Evolutionary conservation across 2,113 vertebrate species (phyloP), one percentile per base, ranked within the genome.

Genomic region (Oreocharis arfaki): DNA sequence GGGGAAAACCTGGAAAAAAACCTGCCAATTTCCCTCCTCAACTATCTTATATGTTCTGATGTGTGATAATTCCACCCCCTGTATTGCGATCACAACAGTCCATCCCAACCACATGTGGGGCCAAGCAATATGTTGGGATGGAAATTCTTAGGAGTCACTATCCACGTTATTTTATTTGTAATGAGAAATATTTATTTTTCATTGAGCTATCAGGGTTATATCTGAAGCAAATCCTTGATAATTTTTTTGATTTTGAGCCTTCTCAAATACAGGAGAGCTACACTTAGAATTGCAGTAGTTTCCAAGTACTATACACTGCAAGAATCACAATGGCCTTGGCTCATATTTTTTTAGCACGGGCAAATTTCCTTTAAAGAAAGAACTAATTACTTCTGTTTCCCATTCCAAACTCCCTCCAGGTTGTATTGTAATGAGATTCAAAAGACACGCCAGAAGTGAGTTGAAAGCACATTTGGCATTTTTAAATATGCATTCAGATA

Each of bases 401-500:
- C 64, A 84, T 70, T 74, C 59, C 24, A 86, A 68, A 91, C 26
- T 96, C 93, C 61, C 86, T 93, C 84, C 94, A 97, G 82, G 53
- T 84, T 97, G 60, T 57, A 82, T 69, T 86, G 64, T 90, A 96
- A 95, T 69, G 60, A 93, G 46, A 93, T 89, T 93, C 63, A 94
- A 93, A 93, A 95, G 64, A 75, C 44, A 92, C 0, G 0, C 65
- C 69, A 90, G 80, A 92, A 96, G 10, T 7, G 26, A 94, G 41
- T 2, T 79, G 81, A 93, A 95, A 87, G n/a, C 44, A 74, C 44
- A 89, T 80, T 92, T 86, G 81, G 78, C 75, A 67, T 93, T 96
- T 96, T 81, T 35, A 95, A 95, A 76, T 71, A 89, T 39, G 32
- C 64, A 93, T 94, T 92, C 78, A 96, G 78, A 95, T 92, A 82